phyloP scores from a whole-genome alignment of 2,797 vertebrate species.

The Pipistrellus kuhlii region DNA sequence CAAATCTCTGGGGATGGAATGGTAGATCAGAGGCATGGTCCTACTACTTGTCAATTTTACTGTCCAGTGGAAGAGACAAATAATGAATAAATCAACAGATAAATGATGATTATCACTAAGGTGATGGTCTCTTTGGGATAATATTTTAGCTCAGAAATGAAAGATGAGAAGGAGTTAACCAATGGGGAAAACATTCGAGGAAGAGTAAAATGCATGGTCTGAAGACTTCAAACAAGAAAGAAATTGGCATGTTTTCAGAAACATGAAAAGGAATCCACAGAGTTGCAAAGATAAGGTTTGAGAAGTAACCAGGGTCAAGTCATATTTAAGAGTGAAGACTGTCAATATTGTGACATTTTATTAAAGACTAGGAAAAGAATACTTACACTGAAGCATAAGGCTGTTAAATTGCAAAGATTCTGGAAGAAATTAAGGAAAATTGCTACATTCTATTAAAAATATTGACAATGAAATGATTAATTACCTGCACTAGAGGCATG shows the following conservation, averaged over 20 bases:
- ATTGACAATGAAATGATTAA: not conserved
- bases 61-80: not conserved
- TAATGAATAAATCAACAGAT: not conserved
- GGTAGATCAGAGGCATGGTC: not conserved
- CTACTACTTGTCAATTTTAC: not conserved
- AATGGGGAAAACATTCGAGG: not conserved
- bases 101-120: not conserved
- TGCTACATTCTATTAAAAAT: not conserved
- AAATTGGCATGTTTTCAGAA: not conserved
- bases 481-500: not conserved
- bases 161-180: not conserved
- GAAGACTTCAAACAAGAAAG: not conserved
- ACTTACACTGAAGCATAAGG: not conserved
- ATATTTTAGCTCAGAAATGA: not conserved
- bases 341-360: not conserved
- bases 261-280: not conserved
- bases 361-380: not conserved
- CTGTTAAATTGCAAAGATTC: conserved; percentile 9
- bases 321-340: not conserved
- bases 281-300: not conserved
- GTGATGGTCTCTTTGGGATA: not conserved
- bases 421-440: conserved; percentile 32
- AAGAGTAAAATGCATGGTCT: not conserved
- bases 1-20: not conserved
- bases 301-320: not conserved